Base-by-base conservation (phyloP, 2,113 vertebrate species). In the Salvator merianae region DNA sequence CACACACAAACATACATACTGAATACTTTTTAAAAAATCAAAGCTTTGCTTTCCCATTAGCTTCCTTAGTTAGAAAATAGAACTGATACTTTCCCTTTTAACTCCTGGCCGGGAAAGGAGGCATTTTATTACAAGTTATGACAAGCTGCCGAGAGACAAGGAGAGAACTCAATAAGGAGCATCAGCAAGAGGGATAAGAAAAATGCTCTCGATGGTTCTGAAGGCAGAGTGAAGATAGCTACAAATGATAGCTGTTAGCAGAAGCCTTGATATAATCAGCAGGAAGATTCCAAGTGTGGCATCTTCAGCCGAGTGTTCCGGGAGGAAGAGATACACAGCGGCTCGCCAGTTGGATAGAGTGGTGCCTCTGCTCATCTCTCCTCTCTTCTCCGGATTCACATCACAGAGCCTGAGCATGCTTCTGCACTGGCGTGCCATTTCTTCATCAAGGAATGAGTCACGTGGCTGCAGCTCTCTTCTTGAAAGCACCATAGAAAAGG, bases 101-200 rank as follows among this genome's bases (percentile, higher is more conserved):
- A 87, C 92, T 95, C 93, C 81, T 68, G 38, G 85, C 62, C 73
- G 90, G 92, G 95, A 92, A 91, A 76, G 88, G 85, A 90, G 94
- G 91, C 94, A 90, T 95, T 96, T 97, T 94, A 95, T 97, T 95
- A 95, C 93, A 93, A 96, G 95, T 95, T 97, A 94, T 96, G 96
- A 96, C 94, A 95, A 95, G 92, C 53, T 94, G 95, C 94, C 40
- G 94, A 96, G 94, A 95, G 93, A 94, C 94, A 84, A 32, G 87
- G 88, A 89, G 89, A 88, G 91, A 94, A 92, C 93, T 94, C 93
- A 91, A 78, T 90, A 91, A 93, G 93, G 91, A 94, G 86, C 63
- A 95, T 81, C 94, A 91, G 94, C 92, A 93, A 91, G 96, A 38
- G 92, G 93, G 93, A 94, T 91, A 69, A 75, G 82, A 90, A 77